A percentile compares a stretch with the other conserved stretches of the same genome.
Conservation (phyloP, 2,797 vertebrate genomes). For the Kryptopterus vitreolus region DNA sequence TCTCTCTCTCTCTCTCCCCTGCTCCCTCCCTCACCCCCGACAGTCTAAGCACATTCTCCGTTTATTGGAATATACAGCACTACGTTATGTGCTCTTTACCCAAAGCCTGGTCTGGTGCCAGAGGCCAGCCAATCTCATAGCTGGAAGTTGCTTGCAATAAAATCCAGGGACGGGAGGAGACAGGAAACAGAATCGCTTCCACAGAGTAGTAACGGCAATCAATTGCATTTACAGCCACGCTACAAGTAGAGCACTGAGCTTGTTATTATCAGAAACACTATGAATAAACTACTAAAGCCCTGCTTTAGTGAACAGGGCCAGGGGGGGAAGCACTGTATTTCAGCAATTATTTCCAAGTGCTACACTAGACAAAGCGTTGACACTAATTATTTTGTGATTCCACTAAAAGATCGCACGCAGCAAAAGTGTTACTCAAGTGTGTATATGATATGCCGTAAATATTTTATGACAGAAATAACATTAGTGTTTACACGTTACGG, state of each 20-base stretch:
- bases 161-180: constrained; percentile 39
- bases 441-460: constrained; percentile 40
- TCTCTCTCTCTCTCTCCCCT: constrained; percentile 11
- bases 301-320: constrained; percentile 20
- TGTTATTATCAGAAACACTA: constrained; percentile 29
- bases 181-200: constrained; percentile 26
- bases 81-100: constrained; percentile 53
- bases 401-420: constrained; percentile 45
- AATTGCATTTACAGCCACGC: constrained; percentile 43
- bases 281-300: constrained; percentile 36
- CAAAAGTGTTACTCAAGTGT: constrained; percentile 33
- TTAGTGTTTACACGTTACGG: constrained; percentile 49
- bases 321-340: constrained; percentile 10
- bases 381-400: constrained; percentile 47
- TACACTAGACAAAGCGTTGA: constrained; percentile 40
- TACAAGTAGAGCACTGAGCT: constrained; percentile 33
- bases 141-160: constrained; percentile 50
- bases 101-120: constrained; percentile 53
- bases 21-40: background rate
- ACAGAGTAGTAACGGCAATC: constrained; percentile 39
- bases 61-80: constrained; percentile 57
- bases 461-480: constrained; percentile 43
- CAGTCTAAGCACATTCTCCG: constrained; percentile 41
- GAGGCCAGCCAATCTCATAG: constrained; percentile 51
- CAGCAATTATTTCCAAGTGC: constrained; percentile 28